These are phyloP conservation scores for Saxidomus purpurata DNA, from an alignment of 1,140 invertebrate genomes.

Conservation along the genomic window DNA sequence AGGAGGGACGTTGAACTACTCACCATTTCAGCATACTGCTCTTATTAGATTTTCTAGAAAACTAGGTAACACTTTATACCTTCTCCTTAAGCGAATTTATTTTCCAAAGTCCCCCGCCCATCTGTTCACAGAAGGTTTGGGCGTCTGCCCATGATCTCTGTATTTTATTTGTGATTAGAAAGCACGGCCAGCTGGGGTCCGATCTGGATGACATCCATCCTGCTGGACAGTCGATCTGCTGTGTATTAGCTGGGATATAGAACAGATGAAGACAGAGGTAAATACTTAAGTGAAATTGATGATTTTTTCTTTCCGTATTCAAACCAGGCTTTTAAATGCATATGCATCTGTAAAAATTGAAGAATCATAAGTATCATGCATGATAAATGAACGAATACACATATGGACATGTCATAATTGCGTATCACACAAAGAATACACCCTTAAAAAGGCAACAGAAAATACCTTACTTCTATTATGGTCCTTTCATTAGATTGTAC, in stretches of 20 bases:
- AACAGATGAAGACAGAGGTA: background rate
- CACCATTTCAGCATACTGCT: too few relatives aligned
- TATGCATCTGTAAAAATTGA: background rate
- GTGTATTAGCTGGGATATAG: background rate
- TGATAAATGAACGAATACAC: background rate
- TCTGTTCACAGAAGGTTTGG: conserved; percentile 47
- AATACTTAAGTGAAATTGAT: too few relatives aligned
- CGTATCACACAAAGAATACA: too few relatives aligned
- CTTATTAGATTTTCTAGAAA: too few relatives aligned
- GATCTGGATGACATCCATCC: conserved; percentile 6
- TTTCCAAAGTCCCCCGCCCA: conserved; percentile 49
- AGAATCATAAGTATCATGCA: background rate
- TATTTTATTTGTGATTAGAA: conserved; percentile 55
- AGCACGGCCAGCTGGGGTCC: conserved; percentile 49
- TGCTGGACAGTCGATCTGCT: conserved; percentile 40
- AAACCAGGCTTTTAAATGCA: background rate
- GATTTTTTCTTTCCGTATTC: background rate
- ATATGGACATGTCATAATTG: background rate
- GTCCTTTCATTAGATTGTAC: too few relatives aligned
- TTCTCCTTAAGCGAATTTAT: conserved; percentile 37
- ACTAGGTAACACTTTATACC: too few relatives aligned
- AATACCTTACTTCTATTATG: too few relatives aligned
- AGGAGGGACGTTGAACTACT: too few relatives aligned
- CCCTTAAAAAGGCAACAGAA: too few relatives aligned
- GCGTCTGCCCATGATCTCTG: conserved; percentile 30